A percentile compares a stretch with the other conserved stretches of the same genome.
phyloP scores from a whole-genome alignment of 1,140 invertebrate genomes.

The Chelonus insularis region DNA sequence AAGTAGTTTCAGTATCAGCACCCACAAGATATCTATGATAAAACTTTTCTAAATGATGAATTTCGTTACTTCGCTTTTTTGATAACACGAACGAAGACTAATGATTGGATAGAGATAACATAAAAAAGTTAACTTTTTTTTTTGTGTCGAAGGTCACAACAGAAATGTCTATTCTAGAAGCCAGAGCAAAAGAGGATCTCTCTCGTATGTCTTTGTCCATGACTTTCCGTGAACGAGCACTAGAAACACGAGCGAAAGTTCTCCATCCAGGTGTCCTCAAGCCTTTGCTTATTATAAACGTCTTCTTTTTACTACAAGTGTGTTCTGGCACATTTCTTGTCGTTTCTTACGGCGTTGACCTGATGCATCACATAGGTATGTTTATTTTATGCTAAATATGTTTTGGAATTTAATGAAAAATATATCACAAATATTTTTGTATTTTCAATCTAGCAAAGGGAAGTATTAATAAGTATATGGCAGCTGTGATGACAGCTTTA shows the following conservation, averaged over 20 bases:
- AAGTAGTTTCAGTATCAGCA: too few species aligned
- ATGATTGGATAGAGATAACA: neutral
- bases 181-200: slow-evolving; percentile 36
- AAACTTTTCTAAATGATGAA: too few species aligned
- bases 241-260: slow-evolving; percentile 47
- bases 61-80: neutral
- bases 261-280: slow-evolving; percentile 66
- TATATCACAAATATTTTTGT: slow-evolving; percentile 4
- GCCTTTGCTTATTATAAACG: slow-evolving; percentile 70
- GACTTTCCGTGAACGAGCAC: slow-evolving; percentile 33
- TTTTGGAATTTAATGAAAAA: too few species aligned
- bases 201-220: slow-evolving; percentile 25
- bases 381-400: neutral
- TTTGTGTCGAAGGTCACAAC: slow-evolving; percentile 34
- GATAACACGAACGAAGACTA: too few species aligned
- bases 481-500: slow-evolving; percentile 68
- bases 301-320: slow-evolving; percentile 72
- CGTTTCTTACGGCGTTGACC: slow-evolving; percentile 75
- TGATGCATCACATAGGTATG: slow-evolving; percentile 63
- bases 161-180: slow-evolving; percentile 40
- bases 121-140: neutral
- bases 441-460: slow-evolving; percentile 30
- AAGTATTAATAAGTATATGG: slow-evolving; percentile 57
- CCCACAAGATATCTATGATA: too few species aligned
- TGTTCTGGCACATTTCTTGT: slow-evolving; percentile 73